Base-by-base conservation (phyloP, 1,140 invertebrate species). In the Cyclina sinensis region DNA sequence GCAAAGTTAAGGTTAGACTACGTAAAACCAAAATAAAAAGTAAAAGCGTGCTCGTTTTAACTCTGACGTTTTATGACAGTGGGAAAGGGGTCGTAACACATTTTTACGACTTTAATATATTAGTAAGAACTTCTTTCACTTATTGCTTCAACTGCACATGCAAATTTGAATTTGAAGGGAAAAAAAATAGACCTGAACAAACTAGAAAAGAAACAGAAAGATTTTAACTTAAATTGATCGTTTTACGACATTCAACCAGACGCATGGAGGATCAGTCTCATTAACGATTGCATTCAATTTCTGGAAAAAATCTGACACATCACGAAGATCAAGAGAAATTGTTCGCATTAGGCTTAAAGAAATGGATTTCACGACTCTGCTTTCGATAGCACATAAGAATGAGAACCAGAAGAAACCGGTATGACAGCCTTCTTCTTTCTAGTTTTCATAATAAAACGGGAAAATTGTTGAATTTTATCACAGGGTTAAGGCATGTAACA, bases 371-470 rank as follows among this genome's bases (percentile, higher is more conserved):
- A 62, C 54, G 5, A 21, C 79, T 0, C 18, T 81, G 11, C 30
- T 81, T 30, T 39, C 51, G 3, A 81, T 81, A 5, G 79, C 79
- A 14, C 79, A 81, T 0, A 65, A 81, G 37, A 81, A 81, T 46
- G 57, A 65, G 21, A 62, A 81, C 24, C 14, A 37, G 3, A 43
- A 65, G 62, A 81, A 27, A 74, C 37, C 5, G 70, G 39, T 46
- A 43, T 39, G 24, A 24, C 24, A 1, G 9, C 21, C 24, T 21
- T 30, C 12, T 65, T 3, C 9, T 65, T 30, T 24, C 30, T 65
- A 65, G 24, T 2, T 24, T 30, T 30, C 5, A 27, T 30, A 4
- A 5, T 24, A 30, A 1, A 14, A 27, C 1, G 62, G 30, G 12
- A 30, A 14, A 27, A n/a, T n/a, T n/a, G n/a, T n/a, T n/a, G n/a